Base-by-base conservation (phyloP, 2,888 invertebrate species). In the Dysmachus trigonus region DNA sequence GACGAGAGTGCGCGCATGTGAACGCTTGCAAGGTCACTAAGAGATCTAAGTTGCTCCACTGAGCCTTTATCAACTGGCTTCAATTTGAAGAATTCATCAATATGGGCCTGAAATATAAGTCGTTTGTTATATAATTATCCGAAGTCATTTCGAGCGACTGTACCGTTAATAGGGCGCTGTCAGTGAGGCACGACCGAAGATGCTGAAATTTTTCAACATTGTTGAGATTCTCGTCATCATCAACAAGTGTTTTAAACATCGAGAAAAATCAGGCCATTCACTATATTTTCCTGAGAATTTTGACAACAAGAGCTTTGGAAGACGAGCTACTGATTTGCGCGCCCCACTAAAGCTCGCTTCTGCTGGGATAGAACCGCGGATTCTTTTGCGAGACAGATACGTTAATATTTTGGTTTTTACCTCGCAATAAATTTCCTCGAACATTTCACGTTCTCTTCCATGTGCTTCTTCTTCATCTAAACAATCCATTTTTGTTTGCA, bases 111-210 rank as follows among this genome's bases (percentile, higher is more conserved):
- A 79, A 79, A 79, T 18, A 79, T 79, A 22, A 79, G 33, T 10
- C 47, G 30, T 79, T 79, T 79, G 15, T 79, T 79, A 27, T 79
- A 22, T 79, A 79, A 41, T 79, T 79, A 13, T 79, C 22, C 0
- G 27, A 4, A 0, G 79, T 47, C 38, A 79, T 33, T 30, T 77
- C 47, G 0, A 41, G 30, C 30, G 79, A 38, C 15, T 79, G 41
- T 47, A 79, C 27, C 0, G 41, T 22, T 22, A 31, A 1, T 1
- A 38, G 47, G 0, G 79, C 51, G 13, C 5, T 4, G 13, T 33
- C 79, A 4, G 27, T 41, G n/a, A 79, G 33, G 30, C 79, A 79
- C 13, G 79, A 31, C 8, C 22, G 22, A 22, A 79, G 27, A 79
- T 79, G 38, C 27, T 79, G 27, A 79, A 47, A 79, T 7, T 38